Evolutionary conservation across 2,888 invertebrate genomes (phyloP), one percentile per base, ranked within the genome.

Genomic region (Phania funesta): DNA sequence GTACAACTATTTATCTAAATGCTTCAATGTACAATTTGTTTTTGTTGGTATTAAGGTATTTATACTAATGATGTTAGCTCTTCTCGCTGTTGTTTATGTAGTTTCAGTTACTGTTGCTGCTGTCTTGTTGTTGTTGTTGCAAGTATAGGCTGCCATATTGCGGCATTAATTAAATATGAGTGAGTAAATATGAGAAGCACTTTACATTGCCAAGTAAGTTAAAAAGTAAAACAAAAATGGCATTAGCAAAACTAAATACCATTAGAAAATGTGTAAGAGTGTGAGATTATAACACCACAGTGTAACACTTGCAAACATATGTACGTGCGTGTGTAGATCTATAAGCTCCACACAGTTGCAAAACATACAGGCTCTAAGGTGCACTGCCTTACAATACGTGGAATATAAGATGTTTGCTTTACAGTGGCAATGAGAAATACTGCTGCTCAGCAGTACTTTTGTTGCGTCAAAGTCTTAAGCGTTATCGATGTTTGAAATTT

Each of bases 81-180:
- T 82, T 84, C 56, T 73, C 83, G 79, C 50, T 74, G 54, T 74
- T 56, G 20, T 62, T 44, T 32, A 18, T 16, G n/a, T 24, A 52
- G 16, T 44, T n/a, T 73, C 13, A 44, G 13, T 41, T 64, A 24
- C 48, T 82, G 80, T 54, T 74, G 75, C 60, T 75, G 64, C 13
- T 62, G 29, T 18, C 2, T 24, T 44, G 73, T 60, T 26, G 50
- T n/a, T 70, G 60, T 13, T 22, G 24, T 22, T 48, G 46, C 29
- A 6, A 7, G 7, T 29, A 44, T 44, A 9, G 7, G 9, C 78
- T 65, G 70, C 48, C 48, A 52, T 44, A 65, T 50, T 38, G 68
- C 52, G 22, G 35, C 70, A 65, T 70, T 70, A 82, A 78, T 78
- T 74, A 82, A 78, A 79, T 73, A 65, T 48, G 48, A 41, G 41